These are phyloP conservation scores for Isichthys henryi DNA, from an alignment of 2,113 vertebrate genomes.

Conservation along the genomic window DNA sequence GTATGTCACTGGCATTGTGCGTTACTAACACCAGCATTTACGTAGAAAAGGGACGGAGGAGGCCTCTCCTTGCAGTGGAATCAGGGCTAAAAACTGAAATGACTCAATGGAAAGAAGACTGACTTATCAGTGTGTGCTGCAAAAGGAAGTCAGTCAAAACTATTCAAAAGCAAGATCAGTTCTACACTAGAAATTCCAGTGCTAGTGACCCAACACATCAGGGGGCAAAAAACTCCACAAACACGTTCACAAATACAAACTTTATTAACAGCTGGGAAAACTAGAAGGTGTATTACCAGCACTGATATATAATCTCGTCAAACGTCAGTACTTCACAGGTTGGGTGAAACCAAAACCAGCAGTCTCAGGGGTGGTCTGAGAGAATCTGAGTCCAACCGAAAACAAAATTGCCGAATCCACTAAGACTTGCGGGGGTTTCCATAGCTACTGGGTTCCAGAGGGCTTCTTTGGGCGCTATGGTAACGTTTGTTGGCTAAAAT, in stretches of 20 bases:
- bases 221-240: background rate
- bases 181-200: background rate
- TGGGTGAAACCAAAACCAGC: background rate
- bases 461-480: background rate
- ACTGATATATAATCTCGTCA: background rate
- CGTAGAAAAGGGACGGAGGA: background rate
- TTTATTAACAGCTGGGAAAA: slow-evolving; percentile 21
- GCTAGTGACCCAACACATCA: background rate
- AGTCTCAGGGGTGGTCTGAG: background rate
- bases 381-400: background rate
- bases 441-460: background rate
- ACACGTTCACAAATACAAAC: slow-evolving; percentile 5
- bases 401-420: background rate
- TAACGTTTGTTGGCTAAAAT: background rate
- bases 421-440: background rate
- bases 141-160: background rate
- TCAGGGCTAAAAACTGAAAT: background rate
- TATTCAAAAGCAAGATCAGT: background rate
- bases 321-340: background rate
- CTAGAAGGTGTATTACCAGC: background rate
- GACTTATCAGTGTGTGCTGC: background rate
- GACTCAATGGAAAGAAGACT: background rate
- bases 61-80: background rate
- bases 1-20: background rate
- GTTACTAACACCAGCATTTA: background rate